A percentile compares a stretch with the other conserved stretches of the same genome.
Evolutionary conservation across 2,888 invertebrate species (phyloP).

Genomic region (Scaptomyza polygonia): DNA sequence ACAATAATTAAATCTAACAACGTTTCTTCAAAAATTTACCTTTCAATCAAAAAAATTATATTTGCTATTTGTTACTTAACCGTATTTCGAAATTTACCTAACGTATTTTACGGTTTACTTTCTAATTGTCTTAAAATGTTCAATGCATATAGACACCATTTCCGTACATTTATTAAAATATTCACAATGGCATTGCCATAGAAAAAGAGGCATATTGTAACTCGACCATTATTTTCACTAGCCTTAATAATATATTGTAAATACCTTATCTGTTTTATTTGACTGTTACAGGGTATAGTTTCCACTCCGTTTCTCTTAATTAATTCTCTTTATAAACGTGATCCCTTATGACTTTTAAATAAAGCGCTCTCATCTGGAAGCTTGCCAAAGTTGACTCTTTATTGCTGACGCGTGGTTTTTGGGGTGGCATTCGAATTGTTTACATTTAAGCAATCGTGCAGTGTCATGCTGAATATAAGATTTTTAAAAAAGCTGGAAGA

Average conservation of each 20-base stretch:
- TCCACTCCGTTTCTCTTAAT: neutral
- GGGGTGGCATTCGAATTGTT: conserved; percentile 19
- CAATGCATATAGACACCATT: no score
- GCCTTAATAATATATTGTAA: neutral
- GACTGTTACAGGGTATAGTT: neutral
- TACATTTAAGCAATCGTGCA: conserved; percentile 39
- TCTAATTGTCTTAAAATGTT: no score
- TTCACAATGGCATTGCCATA: neutral
- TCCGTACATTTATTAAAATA: no score
- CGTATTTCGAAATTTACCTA: no score
- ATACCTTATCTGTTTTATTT: neutral
- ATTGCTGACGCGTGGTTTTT: conserved; percentile 7
- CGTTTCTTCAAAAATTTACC: no score
- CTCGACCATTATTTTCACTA: neutral
- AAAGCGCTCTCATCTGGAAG: neutral
- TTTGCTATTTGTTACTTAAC: no score
- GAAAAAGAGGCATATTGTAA: neutral
- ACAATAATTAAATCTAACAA: no score
- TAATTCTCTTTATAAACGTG: neutral
- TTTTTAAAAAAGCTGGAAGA: conserved; percentile 45
- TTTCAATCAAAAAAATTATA: no score
- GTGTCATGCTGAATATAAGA: conserved; percentile 60
- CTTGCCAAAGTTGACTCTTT: conserved; percentile 1
- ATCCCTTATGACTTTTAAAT: no score
- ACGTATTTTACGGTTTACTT: no score